Evolutionary conservation across 2,113 vertebrate genomes (phyloP).

Genomic region (Grammomys dolichurus): DNA sequence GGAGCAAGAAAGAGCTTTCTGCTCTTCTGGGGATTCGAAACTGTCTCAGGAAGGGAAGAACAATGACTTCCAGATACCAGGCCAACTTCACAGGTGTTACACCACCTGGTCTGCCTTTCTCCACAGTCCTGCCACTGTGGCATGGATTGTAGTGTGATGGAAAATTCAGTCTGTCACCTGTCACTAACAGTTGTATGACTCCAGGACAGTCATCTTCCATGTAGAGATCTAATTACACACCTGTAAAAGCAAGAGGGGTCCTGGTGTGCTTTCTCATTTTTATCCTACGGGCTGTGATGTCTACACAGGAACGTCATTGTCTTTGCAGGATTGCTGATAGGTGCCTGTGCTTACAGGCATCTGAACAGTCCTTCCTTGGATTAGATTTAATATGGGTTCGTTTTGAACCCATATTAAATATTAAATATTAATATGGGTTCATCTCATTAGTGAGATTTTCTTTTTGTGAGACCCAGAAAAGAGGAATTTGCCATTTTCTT

Average conservation of each 20-base stretch:
- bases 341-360: not conserved
- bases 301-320: not conserved
- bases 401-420: not conserved
- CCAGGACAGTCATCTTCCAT: not conserved
- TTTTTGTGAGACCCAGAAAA: not conserved
- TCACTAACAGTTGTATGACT: not conserved
- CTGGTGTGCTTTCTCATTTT: not conserved
- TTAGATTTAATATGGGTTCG: not conserved
- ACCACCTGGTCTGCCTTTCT: not conserved
- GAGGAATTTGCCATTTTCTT: not conserved
- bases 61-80: not conserved
- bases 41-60: not conserved
- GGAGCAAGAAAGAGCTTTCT: not conserved
- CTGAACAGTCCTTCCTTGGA: not conserved
- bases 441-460: not conserved
- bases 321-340: not conserved
- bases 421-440: not conserved
- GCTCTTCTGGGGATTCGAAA: not conserved
- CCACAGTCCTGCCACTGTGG: not conserved
- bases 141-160: not conserved
- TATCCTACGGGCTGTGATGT: not conserved
- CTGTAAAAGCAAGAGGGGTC: not conserved
- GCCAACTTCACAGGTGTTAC: not conserved
- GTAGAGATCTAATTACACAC: not conserved
- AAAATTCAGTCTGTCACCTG: not conserved